Evolutionary conservation across 2,113 vertebrate genomes (phyloP).

Genomic region (Recurvirostra avosetta): DNA sequence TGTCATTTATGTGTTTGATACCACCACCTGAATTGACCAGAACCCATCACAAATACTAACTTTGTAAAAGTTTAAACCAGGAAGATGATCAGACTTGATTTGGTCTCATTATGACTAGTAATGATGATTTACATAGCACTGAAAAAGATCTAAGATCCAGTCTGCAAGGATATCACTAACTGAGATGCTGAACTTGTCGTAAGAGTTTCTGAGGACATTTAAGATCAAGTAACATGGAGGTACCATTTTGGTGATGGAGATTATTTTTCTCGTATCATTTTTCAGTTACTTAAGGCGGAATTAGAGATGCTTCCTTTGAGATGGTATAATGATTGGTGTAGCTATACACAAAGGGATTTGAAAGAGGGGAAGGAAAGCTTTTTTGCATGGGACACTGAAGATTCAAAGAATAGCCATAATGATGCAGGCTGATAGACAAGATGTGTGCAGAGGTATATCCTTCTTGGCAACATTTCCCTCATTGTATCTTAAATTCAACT

Average conservation of each 20-base stretch:
- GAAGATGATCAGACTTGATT: not conserved
- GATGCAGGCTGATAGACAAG: not conserved
- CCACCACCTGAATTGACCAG: not conserved
- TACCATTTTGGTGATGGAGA: not conserved
- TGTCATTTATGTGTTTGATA: not conserved
- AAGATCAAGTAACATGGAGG: not conserved
- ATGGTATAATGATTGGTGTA: not conserved
- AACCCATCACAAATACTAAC: not conserved
- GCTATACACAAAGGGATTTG: not conserved
- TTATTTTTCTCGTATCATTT: not conserved
- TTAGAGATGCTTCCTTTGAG: not conserved
- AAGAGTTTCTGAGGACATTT: not conserved
- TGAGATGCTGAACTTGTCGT: not conserved
- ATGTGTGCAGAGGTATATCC: not conserved
- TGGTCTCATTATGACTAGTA: not conserved
- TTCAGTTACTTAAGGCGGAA: not conserved
- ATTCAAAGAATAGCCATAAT: not conserved
- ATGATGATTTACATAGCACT: not conserved
- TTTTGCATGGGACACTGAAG: not conserved
- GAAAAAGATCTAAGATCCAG: not conserved
- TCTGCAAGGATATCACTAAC: not conserved
- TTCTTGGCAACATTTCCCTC: not conserved
- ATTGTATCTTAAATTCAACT: not conserved
- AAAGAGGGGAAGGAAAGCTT: not conserved
- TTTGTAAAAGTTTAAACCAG: not conserved